phyloP scores from a whole-genome alignment of 2,888 invertebrate species.

The Syritta pipiens region DNA sequence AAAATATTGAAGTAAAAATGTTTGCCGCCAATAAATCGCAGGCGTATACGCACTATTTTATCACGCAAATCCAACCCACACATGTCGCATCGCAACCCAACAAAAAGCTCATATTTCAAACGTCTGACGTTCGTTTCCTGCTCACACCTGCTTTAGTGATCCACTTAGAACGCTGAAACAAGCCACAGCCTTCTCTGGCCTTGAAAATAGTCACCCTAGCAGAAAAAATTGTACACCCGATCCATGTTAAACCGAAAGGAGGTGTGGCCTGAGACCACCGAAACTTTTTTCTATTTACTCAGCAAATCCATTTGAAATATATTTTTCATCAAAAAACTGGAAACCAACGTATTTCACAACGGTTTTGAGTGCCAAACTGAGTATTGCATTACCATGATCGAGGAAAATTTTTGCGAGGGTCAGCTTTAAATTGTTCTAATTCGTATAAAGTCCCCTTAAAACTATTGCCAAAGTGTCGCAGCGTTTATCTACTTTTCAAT shows the following conservation, averaged over 20 bases:
- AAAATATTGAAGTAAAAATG: not conserved
- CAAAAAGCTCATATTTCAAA: no score
- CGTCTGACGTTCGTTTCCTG: no score
- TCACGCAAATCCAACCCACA: not conserved
- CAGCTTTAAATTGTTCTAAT: constrained; percentile 63
- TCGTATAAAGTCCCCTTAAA: constrained; percentile 41
- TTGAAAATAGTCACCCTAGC: constrained; percentile 21
- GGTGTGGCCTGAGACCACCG: not conserved
- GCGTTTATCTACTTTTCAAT: constrained; percentile 43
- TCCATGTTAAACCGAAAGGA: constrained; percentile 1
- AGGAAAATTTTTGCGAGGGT: no score
- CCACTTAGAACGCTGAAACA: no score
- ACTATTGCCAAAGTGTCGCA: constrained; percentile 59
- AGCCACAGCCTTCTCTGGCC: no score
- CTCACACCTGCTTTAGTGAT: no score
- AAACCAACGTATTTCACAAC: constrained; percentile 37
- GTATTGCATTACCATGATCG: constrained; percentile 40
- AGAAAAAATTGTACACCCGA: constrained; percentile 13
- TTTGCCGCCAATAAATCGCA: not conserved
- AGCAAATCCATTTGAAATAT: constrained; percentile 27
- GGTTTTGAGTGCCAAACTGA: constrained; percentile 20
- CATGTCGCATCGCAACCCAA: no score
- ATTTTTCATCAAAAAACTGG: constrained; percentile 38
- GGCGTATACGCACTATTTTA: constrained; percentile 39
- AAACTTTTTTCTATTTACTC: not conserved